These are phyloP conservation scores for Odontamblyopus lacepedii DNA, from an alignment of 2,797 vertebrate genomes.

Conservation along the genomic window DNA sequence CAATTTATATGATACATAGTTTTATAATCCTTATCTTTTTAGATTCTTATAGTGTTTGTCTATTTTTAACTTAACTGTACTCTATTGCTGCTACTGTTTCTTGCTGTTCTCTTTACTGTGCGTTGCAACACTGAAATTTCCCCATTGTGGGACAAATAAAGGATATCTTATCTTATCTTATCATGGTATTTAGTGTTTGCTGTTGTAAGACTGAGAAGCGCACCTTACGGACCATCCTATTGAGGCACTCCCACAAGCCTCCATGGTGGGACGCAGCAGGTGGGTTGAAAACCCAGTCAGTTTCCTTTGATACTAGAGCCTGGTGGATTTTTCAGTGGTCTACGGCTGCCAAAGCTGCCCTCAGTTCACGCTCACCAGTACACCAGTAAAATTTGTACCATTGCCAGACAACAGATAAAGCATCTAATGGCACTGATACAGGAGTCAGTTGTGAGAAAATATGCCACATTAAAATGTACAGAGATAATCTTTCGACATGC, in stretches of 20 bases:
- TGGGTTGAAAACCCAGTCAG: background rate
- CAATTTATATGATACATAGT: no score
- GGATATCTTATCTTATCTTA: no score
- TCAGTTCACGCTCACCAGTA: background rate
- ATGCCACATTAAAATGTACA: slow-evolving; percentile 10
- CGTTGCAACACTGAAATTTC: no score
- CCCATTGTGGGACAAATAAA: no score
- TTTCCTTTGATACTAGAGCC: background rate
- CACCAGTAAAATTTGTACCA: background rate
- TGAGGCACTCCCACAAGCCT: background rate
- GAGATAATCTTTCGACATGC: no score
- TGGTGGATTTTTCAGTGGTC: background rate
- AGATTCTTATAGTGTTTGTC: no score
- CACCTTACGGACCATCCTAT: background rate
- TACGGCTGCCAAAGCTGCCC: background rate
- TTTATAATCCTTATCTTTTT: no score
- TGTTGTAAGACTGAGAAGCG: no score
- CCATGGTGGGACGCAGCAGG: background rate
- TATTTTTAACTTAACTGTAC: no score
- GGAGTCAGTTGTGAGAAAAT: background rate
- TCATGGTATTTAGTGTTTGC: no score
- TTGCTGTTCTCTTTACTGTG: no score
- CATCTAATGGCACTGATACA: background rate
- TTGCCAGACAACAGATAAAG: background rate
- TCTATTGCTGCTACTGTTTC: no score